phyloP scores from a whole-genome alignment of 1,140 invertebrate genomes.

The Pararge aegeria region DNA sequence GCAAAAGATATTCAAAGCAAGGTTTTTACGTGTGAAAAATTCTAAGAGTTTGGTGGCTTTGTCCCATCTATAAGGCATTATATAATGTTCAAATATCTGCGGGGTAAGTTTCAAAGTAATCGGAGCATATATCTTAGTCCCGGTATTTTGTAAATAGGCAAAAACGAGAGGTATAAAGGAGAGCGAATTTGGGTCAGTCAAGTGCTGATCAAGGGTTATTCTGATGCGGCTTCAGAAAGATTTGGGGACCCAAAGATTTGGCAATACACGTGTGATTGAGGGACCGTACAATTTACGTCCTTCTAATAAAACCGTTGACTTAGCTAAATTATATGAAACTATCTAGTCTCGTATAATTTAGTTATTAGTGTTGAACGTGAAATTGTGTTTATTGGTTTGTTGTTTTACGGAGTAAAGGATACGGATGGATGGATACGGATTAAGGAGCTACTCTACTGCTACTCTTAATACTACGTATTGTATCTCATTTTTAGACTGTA shows the following conservation, averaged over 20 bases:
- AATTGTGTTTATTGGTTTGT: too few relatives aligned
- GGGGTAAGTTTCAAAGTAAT: slow-evolving; percentile 11
- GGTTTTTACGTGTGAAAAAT: too few relatives aligned
- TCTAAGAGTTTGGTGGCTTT: background rate
- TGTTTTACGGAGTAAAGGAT: too few relatives aligned
- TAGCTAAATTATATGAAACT: background rate
- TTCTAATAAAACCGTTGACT: background rate
- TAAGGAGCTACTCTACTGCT: too few relatives aligned
- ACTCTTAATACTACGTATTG: too few relatives aligned
- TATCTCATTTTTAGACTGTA: too few relatives aligned
- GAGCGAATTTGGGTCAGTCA: slow-evolving; percentile 19
- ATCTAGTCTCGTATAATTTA: too few relatives aligned
- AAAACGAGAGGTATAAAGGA: slow-evolving; percentile 21
- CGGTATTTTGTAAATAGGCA: slow-evolving; percentile 22
- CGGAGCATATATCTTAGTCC: slow-evolving; percentile 10
- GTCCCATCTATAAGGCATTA: background rate
- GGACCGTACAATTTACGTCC: slow-evolving; percentile 2
- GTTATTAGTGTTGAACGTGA: too few relatives aligned
- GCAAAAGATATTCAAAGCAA: too few relatives aligned
- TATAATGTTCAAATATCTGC: background rate
- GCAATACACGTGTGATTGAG: slow-evolving; percentile 26
- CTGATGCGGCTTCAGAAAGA: slow-evolving; percentile 19
- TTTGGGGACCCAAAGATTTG: slow-evolving; percentile 21
- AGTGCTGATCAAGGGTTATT: slow-evolving; percentile 32
- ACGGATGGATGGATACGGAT: too few relatives aligned